Conservation (phyloP, 2,113 vertebrate genomes). For the Corynorhinus townsendii region DNA sequence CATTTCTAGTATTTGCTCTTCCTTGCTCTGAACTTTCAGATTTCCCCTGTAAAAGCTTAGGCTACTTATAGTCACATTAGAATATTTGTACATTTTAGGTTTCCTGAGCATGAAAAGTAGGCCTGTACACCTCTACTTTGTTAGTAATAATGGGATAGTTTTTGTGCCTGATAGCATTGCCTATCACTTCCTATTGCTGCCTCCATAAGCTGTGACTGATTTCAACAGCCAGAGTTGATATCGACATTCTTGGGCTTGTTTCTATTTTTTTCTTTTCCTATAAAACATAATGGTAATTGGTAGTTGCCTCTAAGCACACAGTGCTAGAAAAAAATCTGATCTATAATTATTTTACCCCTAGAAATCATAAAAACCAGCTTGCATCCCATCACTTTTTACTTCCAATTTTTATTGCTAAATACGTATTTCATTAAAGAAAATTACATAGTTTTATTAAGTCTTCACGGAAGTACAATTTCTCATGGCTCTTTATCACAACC, state of each 20-base stretch:
- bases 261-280: slow-evolving; percentile 48
- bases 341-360: slow-evolving; percentile 24
- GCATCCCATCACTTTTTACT: neutral
- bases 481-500: slow-evolving; percentile 10
- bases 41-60: neutral
- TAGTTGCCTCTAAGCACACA: neutral
- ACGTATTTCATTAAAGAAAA: slow-evolving; percentile 38
- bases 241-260: slow-evolving; percentile 20
- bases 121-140: neutral
- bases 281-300: slow-evolving; percentile 47
- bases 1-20: neutral
- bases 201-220: neutral
- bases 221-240: neutral
- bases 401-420: slow-evolving; percentile 36
- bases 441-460: slow-evolving; percentile 15
- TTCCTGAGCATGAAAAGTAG: neutral
- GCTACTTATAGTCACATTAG: neutral
- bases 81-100: neutral
- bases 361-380: slow-evolving; percentile 46
- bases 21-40: neutral
- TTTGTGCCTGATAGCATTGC: neutral
- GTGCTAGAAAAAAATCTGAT: slow-evolving; percentile 7
- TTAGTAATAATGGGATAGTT: neutral
- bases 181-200: neutral
- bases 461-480: slow-evolving; percentile 39